These are phyloP conservation scores for Melanotaenia boesemani DNA, from an alignment of 2,797 vertebrate genomes.

Conservation along the genomic window DNA sequence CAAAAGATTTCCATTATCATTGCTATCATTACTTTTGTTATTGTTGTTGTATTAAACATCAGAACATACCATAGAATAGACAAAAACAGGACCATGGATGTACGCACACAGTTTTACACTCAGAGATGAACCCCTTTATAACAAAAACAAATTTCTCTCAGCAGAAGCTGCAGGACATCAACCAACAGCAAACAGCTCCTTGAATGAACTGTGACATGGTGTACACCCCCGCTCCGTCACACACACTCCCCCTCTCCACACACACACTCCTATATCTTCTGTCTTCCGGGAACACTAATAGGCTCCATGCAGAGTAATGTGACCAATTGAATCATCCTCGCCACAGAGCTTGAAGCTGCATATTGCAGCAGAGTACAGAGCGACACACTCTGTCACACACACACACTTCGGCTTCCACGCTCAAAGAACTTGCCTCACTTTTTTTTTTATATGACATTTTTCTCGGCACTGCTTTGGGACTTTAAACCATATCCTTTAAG, in stretches of 20 bases:
- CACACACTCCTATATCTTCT: slow-evolving; percentile 51
- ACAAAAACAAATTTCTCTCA: slow-evolving; percentile 21
- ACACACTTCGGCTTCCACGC: slow-evolving; percentile 27
- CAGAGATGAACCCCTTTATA: slow-evolving; percentile 6
- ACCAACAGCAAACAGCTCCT: slow-evolving; percentile 73
- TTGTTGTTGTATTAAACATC: neutral
- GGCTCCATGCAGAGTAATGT: slow-evolving; percentile 94
- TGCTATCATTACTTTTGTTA: neutral
- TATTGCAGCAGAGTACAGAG: slow-evolving; percentile 62
- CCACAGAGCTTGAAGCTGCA: slow-evolving; percentile 78
- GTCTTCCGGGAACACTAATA: slow-evolving; percentile 87
- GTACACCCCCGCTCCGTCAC: slow-evolving; percentile 21
- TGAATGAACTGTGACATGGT: slow-evolving; percentile 90
- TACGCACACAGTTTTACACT: neutral
- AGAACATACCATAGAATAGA: neutral
- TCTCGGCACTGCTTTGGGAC: slow-evolving; percentile 58
- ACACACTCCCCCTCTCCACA: neutral
- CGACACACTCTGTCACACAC: slow-evolving; percentile 48
- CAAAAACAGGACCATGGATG: neutral
- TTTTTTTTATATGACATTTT: neutral
- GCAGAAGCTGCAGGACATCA: slow-evolving; percentile 59
- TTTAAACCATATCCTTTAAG: slow-evolving; percentile 51
- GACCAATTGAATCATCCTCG: slow-evolving; percentile 94
- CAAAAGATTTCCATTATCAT: neutral
- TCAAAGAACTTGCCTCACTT: slow-evolving; percentile 32